Evolutionary conservation across 2,113 vertebrate genomes (phyloP).

Genomic region (Syrmaticus mikado): DNA sequence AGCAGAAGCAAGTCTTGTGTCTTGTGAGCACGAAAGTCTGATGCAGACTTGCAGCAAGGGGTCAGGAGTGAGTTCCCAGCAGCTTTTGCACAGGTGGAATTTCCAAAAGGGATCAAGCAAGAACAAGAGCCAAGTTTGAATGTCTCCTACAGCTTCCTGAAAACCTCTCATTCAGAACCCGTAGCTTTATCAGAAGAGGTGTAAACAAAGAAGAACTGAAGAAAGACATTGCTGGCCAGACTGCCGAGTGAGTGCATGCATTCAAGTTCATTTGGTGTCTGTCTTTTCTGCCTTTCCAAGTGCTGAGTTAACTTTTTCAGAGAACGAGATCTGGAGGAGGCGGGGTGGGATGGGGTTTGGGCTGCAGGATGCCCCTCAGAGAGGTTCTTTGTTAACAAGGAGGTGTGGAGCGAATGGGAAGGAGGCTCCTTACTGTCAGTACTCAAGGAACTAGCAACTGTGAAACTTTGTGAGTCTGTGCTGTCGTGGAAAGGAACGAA

Average conservation of each 20-base stretch:
- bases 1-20: not conserved
- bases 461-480: not conserved
- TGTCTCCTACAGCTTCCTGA: slow-evolving; percentile 47
- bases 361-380: not conserved
- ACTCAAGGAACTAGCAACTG: accelerated
- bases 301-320: slow-evolving; percentile 7
- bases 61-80: not conserved
- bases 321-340: not conserved
- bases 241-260: slow-evolving; percentile 4
- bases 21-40: accelerated
- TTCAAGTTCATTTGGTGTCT: slow-evolving; percentile 40
- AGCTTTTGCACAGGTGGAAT: slow-evolving; percentile 12
- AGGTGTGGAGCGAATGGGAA: not conserved
- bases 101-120: slow-evolving; percentile 36
- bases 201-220: slow-evolving; percentile 53
- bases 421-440: not conserved
- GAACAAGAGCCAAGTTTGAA: not conserved
- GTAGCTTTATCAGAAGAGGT: not conserved
- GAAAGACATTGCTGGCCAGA: not conserved
- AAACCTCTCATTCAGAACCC: slow-evolving; percentile 8
- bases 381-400: not conserved
- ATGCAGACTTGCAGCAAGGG: not conserved
- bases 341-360: not conserved
- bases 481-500: accelerated
- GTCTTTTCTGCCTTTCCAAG: slow-evolving; percentile 37